These are phyloP conservation scores for Globia sparganii DNA, from an alignment of 2,888 invertebrate species.

Conservation along the genomic window DNA sequence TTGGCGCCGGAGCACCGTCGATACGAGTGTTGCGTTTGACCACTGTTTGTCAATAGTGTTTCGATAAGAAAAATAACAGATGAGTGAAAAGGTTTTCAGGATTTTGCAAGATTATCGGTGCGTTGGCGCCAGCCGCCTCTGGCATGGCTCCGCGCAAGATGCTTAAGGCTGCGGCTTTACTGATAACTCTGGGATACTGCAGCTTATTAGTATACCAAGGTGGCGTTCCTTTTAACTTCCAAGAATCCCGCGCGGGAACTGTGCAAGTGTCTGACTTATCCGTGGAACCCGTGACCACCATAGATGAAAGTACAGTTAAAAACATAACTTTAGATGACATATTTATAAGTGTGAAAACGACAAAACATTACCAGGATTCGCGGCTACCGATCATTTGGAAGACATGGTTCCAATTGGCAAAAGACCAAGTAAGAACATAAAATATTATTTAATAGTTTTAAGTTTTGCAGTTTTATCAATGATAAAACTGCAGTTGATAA, in stretches of 20 bases:
- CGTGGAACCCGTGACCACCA: constrained; percentile 87
- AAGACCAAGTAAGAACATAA: constrained; percentile 93
- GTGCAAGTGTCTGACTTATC: constrained; percentile 86
- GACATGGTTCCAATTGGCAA: constrained; percentile 98
- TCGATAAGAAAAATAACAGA: constrained; percentile 86
- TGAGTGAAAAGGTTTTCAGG: constrained; percentile 85
- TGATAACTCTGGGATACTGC: constrained; percentile 90
- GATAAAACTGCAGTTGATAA: not conserved
- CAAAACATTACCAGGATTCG: constrained; percentile 95
- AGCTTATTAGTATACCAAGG: constrained; percentile 92
- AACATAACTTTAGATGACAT: constrained; percentile 95
- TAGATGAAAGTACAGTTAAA: constrained; percentile 83
- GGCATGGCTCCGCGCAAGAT: constrained; percentile 87
- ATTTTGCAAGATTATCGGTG: constrained; percentile 80
- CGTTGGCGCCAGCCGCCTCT: constrained; percentile 82
- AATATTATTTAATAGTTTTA: constrained; percentile 12
- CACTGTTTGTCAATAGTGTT: constrained; percentile 80
- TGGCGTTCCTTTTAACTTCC: constrained; percentile 87
- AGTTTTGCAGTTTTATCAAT: too few relatives aligned
- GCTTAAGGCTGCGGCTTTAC: constrained; percentile 88
- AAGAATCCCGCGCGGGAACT: constrained; percentile 85
- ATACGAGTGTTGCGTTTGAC: constrained; percentile 64
- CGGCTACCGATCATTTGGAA: constrained; percentile 96
- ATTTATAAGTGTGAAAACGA: constrained; percentile 98
- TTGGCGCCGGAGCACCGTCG: constrained; percentile 73